Evolutionary conservation across 1,140 invertebrate genomes (phyloP).

Genomic region (Marisa cornuarietis): DNA sequence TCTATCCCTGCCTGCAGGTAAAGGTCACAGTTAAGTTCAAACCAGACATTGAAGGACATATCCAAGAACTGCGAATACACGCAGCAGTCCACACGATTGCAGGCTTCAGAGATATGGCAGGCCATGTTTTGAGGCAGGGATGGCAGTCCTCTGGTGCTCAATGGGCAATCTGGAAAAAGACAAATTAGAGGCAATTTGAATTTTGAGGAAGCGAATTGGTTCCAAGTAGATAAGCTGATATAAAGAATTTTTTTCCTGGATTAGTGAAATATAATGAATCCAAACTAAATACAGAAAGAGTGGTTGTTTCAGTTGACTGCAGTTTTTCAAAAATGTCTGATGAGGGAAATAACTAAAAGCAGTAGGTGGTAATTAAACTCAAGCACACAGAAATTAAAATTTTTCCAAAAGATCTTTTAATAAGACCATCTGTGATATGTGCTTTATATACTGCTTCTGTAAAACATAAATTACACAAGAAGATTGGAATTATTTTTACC

Average conservation of each 20-base stretch:
- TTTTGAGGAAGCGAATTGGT: background rate
- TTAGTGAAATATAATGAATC: no score
- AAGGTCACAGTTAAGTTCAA: constrained; percentile 28
- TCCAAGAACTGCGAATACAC: constrained; percentile 30
- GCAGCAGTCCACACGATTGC: constrained; percentile 42
- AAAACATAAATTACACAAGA: background rate
- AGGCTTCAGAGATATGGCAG: constrained; percentile 39
- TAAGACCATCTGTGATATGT: no score
- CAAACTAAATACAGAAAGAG: no score
- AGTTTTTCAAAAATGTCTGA: no score
- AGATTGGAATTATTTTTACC: constrained; percentile 16
- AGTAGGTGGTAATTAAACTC: no score
- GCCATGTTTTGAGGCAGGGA: constrained; percentile 21
- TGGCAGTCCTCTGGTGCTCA: constrained; percentile 29
- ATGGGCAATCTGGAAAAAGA: background rate
- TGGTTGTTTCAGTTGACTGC: no score
- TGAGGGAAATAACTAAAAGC: no score
- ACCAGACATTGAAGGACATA: constrained; percentile 31
- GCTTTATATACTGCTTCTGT: no score
- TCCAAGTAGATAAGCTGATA: background rate
- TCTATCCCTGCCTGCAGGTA: constrained; percentile 14
- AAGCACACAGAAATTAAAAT: no score
- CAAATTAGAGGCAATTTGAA: background rate
- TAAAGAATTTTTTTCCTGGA: background rate
- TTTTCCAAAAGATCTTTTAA: no score